Conservation (phyloP, 1,140 invertebrate genomes). For the Octopus bimaculoides region DNA sequence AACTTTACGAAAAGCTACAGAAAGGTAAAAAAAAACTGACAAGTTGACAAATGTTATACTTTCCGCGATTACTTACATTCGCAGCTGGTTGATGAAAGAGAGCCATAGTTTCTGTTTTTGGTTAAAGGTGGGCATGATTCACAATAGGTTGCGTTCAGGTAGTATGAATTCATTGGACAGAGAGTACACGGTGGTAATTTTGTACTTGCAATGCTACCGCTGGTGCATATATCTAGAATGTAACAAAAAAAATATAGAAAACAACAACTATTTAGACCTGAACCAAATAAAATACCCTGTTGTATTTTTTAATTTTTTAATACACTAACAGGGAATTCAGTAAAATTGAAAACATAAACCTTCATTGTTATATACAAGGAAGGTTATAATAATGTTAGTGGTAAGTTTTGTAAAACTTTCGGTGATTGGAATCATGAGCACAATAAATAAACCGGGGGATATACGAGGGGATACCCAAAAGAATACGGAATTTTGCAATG, state of each 20-base stretch:
- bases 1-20: no score
- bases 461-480: no score
- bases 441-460: no score
- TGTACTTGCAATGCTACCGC: constrained; percentile 17
- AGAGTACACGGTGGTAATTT: constrained; percentile 20
- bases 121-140: constrained; percentile 13
- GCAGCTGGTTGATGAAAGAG: constrained; percentile 11
- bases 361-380: not conserved
- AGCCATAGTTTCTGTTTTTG: constrained; percentile 14
- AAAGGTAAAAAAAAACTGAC: no score
- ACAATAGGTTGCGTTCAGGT: constrained; percentile 15
- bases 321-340: not conserved
- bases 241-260: not conserved
- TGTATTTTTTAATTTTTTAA: not conserved
- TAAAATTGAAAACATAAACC: not conserved
- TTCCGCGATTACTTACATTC: constrained; percentile 8
- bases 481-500: no score
- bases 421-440: no score
- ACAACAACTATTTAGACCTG: not conserved
- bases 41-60: no score
- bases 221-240: constrained; percentile 5
- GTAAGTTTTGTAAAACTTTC: no score
- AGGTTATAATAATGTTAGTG: no score
- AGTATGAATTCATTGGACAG: constrained; percentile 17
- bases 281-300: no score